Conservation (phyloP, 2,113 vertebrate species). For the Balaeniceps rex region DNA sequence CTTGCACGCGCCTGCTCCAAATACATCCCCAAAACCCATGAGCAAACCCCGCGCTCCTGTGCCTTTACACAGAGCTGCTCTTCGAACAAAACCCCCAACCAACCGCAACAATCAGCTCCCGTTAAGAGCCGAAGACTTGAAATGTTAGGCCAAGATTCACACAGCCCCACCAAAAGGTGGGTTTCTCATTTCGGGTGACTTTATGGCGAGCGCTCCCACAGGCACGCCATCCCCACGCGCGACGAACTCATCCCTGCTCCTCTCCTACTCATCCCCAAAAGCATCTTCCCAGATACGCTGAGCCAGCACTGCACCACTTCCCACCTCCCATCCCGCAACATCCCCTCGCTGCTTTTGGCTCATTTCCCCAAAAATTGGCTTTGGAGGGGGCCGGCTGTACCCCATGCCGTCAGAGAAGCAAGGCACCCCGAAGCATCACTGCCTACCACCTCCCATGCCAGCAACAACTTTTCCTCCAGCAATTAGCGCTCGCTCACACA, state of each 20-base stretch:
- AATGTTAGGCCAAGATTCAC: not conserved
- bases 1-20: not conserved
- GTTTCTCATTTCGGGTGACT: not conserved
- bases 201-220: no score
- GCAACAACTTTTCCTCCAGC: not conserved
- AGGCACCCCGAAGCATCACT: not conserved
- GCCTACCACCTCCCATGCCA: not conserved
- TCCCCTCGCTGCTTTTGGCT: accelerated
- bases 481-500: not conserved
- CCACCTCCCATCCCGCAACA: not conserved
- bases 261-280: not conserved
- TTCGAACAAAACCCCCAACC: accelerated
- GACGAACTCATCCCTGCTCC: not conserved
- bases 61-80: not conserved
- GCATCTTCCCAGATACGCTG: accelerated
- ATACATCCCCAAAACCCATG: accelerated
- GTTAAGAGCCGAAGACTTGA: accelerated
- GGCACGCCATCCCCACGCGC: no score
- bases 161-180: not conserved
- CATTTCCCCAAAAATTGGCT: accelerated
- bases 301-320: not conserved
- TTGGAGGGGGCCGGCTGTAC: not conserved
- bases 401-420: accelerated
- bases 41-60: accelerated
- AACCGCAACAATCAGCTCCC: not conserved